Conservation (phyloP, 2,797 vertebrate genomes). For the Potorous gilbertii region DNA sequence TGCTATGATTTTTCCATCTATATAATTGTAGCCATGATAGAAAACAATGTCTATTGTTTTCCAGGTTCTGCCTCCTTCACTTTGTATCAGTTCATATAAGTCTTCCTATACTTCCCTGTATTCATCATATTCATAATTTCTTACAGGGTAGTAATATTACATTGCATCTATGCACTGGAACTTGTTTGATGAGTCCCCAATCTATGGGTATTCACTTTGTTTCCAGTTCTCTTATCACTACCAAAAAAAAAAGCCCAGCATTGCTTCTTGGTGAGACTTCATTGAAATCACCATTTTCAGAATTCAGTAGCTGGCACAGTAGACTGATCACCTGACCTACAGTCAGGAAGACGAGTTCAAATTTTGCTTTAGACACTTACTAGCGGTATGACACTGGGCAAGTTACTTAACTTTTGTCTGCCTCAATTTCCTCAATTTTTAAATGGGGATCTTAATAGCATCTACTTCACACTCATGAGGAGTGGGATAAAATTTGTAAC, state of each 20-base stretch:
- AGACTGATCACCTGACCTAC: neutral
- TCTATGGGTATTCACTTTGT: neutral
- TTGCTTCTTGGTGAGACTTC: neutral
- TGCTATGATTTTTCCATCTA: neutral
- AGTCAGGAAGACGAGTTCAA: neutral
- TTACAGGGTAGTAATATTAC: neutral
- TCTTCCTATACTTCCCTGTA: neutral
- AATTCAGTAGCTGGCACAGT: neutral
- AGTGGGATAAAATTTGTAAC: neutral
- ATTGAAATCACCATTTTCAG: neutral
- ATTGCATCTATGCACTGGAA: neutral
- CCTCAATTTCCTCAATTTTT: neutral
- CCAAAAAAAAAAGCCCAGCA: neutral
- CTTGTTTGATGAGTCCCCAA: neutral
- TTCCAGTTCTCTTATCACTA: neutral
- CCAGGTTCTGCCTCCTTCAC: neutral
- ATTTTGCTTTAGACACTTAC: neutral
- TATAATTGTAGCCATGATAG: neutral
- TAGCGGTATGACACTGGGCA: neutral
- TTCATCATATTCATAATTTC: neutral
- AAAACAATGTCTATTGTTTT: neutral
- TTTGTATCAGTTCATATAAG: neutral
- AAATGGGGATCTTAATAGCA: neutral
- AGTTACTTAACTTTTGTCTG: neutral
- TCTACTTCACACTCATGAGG: neutral